Percentiles rank a stretch among this genome's conserved stretches.
Conservation (phyloP, 1,140 invertebrate genomes). For the Hypsibius dujardini region DNA sequence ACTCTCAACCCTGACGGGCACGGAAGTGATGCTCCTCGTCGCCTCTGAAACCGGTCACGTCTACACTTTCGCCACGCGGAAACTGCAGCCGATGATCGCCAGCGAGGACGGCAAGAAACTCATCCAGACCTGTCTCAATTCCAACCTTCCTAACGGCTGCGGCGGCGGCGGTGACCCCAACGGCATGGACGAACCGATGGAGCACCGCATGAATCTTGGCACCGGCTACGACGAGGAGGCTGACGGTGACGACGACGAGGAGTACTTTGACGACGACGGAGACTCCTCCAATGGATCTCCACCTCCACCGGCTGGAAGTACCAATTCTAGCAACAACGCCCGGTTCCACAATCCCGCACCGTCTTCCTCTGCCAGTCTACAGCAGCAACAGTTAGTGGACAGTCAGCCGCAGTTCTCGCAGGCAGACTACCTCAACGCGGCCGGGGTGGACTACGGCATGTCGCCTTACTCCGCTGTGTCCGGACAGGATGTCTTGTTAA, state of each 20-base stretch:
- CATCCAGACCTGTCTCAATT: slow-evolving; percentile 95
- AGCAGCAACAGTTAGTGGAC: too few species aligned
- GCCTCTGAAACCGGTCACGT: slow-evolving; percentile 94
- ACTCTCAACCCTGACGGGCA: slow-evolving; percentile 91
- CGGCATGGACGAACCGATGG: not conserved
- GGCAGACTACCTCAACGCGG: too few species aligned
- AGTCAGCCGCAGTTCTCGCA: too few species aligned
- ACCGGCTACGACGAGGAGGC: slow-evolving; percentile 1
- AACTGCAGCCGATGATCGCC: slow-evolving; percentile 98
- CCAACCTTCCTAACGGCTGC: slow-evolving; percentile 57
- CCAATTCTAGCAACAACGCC: too few species aligned
- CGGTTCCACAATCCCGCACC: too few species aligned
- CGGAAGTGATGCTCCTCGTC: slow-evolving; percentile 91
- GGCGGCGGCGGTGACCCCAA: slow-evolving; percentile 36
- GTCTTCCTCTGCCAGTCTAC: too few species aligned
- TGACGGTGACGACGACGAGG: slow-evolving; percentile 4
- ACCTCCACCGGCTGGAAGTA: too few species aligned
- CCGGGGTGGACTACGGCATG: too few species aligned
- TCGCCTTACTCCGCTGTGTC: too few species aligned
- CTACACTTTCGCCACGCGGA: slow-evolving; percentile 96
- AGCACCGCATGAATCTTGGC: slow-evolving; percentile 10
- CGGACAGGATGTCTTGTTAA: too few species aligned
- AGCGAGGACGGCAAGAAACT: slow-evolving; percentile 93
- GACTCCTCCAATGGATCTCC: not conserved
- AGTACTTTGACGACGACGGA: not conserved